Conservation (phyloP, 1,140 invertebrate genomes). For the Brachionus paranguensis region DNA sequence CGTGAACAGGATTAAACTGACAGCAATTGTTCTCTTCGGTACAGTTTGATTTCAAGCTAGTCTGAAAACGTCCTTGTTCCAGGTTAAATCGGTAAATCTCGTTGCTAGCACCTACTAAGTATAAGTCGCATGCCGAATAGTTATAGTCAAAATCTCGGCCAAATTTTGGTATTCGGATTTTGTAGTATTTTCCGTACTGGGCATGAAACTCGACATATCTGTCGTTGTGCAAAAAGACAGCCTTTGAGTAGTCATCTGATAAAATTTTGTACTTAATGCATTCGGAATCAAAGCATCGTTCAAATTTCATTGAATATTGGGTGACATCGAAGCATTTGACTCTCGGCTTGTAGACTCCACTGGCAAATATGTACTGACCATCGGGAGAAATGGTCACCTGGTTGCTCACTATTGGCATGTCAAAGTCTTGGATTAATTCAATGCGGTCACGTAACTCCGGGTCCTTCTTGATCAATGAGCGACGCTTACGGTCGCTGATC, state of each 20-base stretch:
- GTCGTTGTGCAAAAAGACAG: slow-evolving; percentile 62
- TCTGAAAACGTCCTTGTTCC: slow-evolving; percentile 83
- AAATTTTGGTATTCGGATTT: slow-evolving; percentile 85
- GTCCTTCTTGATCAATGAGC: slow-evolving; percentile 80
- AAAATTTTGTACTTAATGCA: slow-evolving; percentile 63
- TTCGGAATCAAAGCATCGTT: slow-evolving; percentile 93
- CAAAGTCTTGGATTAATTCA: slow-evolving; percentile 96
- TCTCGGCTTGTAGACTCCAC: slow-evolving; percentile 89
- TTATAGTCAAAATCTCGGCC: slow-evolving; percentile 90
- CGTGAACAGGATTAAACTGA: slow-evolving; percentile 78
- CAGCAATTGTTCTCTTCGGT: slow-evolving; percentile 60
- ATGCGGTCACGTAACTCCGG: slow-evolving; percentile 61
- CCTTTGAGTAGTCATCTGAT: slow-evolving; percentile 59
- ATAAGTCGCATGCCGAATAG: slow-evolving; percentile 79
- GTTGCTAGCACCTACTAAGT: slow-evolving; percentile 76
- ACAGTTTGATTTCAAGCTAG: slow-evolving; percentile 55
- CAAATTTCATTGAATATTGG: slow-evolving; percentile 94
- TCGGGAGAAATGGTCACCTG: slow-evolving; percentile 79
- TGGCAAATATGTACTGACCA: slow-evolving; percentile 82
- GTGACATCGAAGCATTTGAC: slow-evolving; percentile 91
- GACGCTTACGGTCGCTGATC: slow-evolving; percentile 80
- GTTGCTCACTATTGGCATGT: slow-evolving; percentile 89
- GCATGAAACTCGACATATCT: slow-evolving; percentile 90
- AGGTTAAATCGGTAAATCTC: slow-evolving; percentile 92
- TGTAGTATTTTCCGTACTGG: slow-evolving; percentile 80